phyloP scores from a whole-genome alignment of 2,113 vertebrate genomes.

The Notarius quadriscutis region DNA sequence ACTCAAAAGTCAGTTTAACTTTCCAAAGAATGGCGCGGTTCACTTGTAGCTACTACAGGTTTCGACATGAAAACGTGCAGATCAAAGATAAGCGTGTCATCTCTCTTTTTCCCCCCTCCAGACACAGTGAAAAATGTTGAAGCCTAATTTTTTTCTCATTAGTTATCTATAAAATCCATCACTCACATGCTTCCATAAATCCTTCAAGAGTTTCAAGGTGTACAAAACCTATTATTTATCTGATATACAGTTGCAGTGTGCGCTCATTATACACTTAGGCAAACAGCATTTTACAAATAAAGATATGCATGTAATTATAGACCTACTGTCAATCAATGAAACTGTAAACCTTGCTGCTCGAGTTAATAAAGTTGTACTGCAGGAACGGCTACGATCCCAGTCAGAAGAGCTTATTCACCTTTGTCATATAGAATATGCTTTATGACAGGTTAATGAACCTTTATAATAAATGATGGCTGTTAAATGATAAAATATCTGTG shows the following conservation, averaged over 20 bases:
- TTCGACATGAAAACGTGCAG: slow-evolving; percentile 7
- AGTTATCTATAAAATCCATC: slow-evolving; percentile 27
- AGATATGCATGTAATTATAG: slow-evolving; percentile 17
- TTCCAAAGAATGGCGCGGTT: not conserved
- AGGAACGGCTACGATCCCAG: no score
- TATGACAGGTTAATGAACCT: not conserved
- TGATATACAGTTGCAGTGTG: not conserved
- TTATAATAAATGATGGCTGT: not conserved
- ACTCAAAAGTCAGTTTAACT: slow-evolving; percentile 46
- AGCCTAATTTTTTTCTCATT: slow-evolving; percentile 32
- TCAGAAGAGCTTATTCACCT: not conserved
- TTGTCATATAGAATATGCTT: not conserved
- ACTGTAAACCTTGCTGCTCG: not conserved
- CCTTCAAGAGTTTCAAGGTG: slow-evolving; percentile 16
- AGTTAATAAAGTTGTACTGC: not conserved
- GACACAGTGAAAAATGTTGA: slow-evolving; percentile 15
- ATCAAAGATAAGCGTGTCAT: slow-evolving; percentile 33
- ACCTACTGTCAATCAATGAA: slow-evolving; percentile 3
- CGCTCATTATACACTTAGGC: slow-evolving; percentile 9
- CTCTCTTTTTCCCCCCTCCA: not conserved
- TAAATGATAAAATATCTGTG: not conserved
- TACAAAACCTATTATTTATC: slow-evolving; percentile 18
- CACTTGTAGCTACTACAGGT: slow-evolving; percentile 2
- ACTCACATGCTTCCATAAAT: slow-evolving; percentile 9
- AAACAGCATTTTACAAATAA: slow-evolving; percentile 19